These are phyloP conservation scores for Bedellia somnulentella DNA, from an alignment of 2,888 invertebrate genomes.

Conservation along the genomic window DNA sequence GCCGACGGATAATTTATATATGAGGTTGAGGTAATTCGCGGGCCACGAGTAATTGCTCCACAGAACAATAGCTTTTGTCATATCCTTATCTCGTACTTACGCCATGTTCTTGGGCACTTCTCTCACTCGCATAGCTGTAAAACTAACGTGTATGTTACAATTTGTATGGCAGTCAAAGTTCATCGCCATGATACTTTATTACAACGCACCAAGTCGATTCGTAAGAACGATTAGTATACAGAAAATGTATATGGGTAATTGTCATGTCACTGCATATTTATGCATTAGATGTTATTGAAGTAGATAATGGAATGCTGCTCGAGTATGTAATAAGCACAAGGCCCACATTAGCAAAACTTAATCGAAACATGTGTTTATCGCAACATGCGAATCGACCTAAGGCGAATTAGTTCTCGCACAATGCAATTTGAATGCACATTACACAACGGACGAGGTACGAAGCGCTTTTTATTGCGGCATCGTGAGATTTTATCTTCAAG, in stretches of 20 bases:
- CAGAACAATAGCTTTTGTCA: slow-evolving; percentile 61
- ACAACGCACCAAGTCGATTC: too few relatives aligned
- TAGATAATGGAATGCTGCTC: too few relatives aligned
- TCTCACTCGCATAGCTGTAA: slow-evolving; percentile 40
- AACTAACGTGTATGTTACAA: too few relatives aligned
- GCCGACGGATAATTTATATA: slow-evolving; percentile 60
- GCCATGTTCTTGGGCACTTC: too few relatives aligned
- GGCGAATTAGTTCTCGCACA: slow-evolving; percentile 62
- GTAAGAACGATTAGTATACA: too few relatives aligned
- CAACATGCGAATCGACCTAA: slow-evolving; percentile 57
- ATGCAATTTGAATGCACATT: slow-evolving; percentile 63
- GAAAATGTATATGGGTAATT: too few relatives aligned
- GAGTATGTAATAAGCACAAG: slow-evolving; percentile 16
- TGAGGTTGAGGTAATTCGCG: slow-evolving; percentile 61
- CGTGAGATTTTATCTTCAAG: slow-evolving; percentile 59
- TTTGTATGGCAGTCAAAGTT: too few relatives aligned
- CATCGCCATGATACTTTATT: too few relatives aligned
- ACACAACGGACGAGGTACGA: slow-evolving; percentile 60
- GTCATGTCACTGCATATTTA: too few relatives aligned
- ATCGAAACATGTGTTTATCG: slow-evolving; percentile 60
- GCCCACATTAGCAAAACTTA: slow-evolving; percentile 38
- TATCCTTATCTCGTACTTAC: slow-evolving; percentile 51
- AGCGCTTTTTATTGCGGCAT: slow-evolving; percentile 60
- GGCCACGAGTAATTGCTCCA: slow-evolving; percentile 55
- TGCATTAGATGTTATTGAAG: too few relatives aligned